Percentiles rank a stretch among this genome's conserved stretches.
Evolutionary conservation across 2,888 invertebrate genomes (phyloP).

Genomic region (Piscicola geometra): DNA sequence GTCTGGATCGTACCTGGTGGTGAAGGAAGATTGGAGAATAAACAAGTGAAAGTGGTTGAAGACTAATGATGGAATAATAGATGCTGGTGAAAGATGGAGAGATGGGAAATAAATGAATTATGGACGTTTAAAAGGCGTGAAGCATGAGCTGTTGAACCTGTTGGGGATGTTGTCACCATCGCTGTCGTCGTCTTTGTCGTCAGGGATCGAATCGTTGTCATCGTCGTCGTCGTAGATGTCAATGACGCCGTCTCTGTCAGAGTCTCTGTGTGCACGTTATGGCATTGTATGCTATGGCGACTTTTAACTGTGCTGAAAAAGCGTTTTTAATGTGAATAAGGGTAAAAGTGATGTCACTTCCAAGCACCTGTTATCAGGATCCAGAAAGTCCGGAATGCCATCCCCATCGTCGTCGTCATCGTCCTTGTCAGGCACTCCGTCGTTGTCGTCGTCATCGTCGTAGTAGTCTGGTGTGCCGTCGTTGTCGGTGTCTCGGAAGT

Average conservation of each 20-base stretch:
- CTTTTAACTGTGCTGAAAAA: no score
- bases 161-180: conserved; percentile 36
- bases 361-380: conserved; percentile 29
- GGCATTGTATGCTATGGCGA: no score
- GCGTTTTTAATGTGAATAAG: no score
- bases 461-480: conserved; percentile 36
- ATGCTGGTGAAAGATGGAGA: neutral
- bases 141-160: neutral
- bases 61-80: no score
- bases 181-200: conserved; percentile 21
- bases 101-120: neutral
- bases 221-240: conserved; percentile 34
- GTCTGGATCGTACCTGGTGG: conserved; percentile 34
- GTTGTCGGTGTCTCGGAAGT: conserved; percentile 33
- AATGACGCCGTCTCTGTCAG: conserved; percentile 36
- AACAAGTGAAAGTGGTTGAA: no score
- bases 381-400: conserved; percentile 35
- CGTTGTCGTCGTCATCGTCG: conserved; percentile 36
- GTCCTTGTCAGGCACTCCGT: conserved; percentile 31
- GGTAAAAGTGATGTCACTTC: no score
- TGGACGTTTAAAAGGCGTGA: no score
- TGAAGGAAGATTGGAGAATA: neutral
- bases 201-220: conserved; percentile 34
- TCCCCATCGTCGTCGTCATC: conserved; percentile 35
- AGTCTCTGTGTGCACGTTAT: conserved; percentile 33